phyloP scores from a whole-genome alignment of 2,797 vertebrate species.

The Melanotaenia pygmaea region DNA sequence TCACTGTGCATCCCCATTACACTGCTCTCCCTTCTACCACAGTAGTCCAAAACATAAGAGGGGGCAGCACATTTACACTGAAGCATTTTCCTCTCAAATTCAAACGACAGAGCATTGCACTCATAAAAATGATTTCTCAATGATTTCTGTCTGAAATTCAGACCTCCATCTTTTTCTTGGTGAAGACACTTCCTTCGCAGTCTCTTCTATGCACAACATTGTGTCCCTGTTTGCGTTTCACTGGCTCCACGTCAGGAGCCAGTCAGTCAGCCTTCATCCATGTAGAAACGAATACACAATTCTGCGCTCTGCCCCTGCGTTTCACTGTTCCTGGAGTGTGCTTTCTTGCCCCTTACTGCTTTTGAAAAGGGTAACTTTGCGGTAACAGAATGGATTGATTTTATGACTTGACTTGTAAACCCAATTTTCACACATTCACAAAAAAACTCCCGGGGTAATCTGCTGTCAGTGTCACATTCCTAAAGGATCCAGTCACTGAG shows the following conservation, averaged over 20 bases:
- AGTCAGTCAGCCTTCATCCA: constrained; percentile 50
- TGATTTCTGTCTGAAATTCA: background rate
- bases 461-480: constrained; percentile 68
- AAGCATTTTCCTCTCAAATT: constrained; percentile 11
- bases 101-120: background rate
- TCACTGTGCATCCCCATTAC: background rate
- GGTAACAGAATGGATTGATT: constrained; percentile 54
- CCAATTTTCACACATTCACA: constrained; percentile 67
- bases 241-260: constrained; percentile 25
- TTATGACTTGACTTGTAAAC: constrained; percentile 68
- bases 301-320: constrained; percentile 17
- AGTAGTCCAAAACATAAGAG: constrained; percentile 12
- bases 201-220: background rate
- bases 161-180: constrained; percentile 27
- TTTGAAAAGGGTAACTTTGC: constrained; percentile 25
- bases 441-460: constrained; percentile 38
- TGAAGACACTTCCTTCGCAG: constrained; percentile 15
- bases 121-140: constrained; percentile 5
- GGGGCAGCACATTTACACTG: constrained; percentile 2
- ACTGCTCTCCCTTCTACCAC: background rate
- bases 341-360: constrained; percentile 25
- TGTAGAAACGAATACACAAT: constrained; percentile 33
- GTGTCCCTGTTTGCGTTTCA: constrained; percentile 20
- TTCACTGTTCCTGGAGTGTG: constrained; percentile 11
- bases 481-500: constrained; percentile 55